Evolutionary conservation across 2,888 invertebrate species (phyloP).

Genomic region (Fragum whitleyi): DNA sequence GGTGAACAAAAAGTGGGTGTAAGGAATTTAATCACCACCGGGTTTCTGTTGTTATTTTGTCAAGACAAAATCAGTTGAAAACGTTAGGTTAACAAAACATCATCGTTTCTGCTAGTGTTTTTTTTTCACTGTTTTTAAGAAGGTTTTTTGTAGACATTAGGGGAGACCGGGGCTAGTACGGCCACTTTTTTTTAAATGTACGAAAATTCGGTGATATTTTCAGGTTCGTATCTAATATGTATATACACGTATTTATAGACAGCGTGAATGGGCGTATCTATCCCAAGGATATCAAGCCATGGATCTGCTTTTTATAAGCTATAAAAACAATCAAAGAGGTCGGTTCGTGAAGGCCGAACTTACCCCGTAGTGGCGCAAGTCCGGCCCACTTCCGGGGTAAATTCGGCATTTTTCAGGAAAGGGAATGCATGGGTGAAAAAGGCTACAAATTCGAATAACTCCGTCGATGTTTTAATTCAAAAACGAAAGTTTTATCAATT

Average conservation of each 20-base stretch:
- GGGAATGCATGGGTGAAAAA: neutral
- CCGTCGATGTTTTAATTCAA: too few species aligned
- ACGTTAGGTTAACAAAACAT: too few species aligned
- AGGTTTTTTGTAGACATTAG: too few species aligned
- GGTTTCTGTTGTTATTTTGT: too few species aligned
- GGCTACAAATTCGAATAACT: neutral
- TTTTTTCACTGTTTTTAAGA: too few species aligned
- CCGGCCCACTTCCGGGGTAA: slow-evolving; percentile 5
- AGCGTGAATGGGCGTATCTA: neutral
- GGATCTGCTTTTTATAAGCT: neutral
- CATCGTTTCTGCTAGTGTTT: too few species aligned
- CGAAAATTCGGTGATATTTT: too few species aligned
- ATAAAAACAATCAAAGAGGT: neutral
- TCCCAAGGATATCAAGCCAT: neutral
- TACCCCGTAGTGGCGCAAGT: slow-evolving; percentile 26
- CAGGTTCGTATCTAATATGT: neutral
- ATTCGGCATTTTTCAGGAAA: slow-evolving; percentile 2
- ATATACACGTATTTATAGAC: neutral
- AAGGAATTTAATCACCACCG: too few species aligned
- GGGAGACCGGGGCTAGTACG: too few species aligned
- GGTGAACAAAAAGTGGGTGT: too few species aligned
- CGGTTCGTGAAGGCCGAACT: neutral
- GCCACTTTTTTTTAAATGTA: too few species aligned
- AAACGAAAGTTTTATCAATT: neutral
- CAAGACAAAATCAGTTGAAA: too few species aligned